These are phyloP conservation scores for Lycodopsis pacificus DNA, from an alignment of 2,797 vertebrate genomes.

Conservation along the genomic window DNA sequence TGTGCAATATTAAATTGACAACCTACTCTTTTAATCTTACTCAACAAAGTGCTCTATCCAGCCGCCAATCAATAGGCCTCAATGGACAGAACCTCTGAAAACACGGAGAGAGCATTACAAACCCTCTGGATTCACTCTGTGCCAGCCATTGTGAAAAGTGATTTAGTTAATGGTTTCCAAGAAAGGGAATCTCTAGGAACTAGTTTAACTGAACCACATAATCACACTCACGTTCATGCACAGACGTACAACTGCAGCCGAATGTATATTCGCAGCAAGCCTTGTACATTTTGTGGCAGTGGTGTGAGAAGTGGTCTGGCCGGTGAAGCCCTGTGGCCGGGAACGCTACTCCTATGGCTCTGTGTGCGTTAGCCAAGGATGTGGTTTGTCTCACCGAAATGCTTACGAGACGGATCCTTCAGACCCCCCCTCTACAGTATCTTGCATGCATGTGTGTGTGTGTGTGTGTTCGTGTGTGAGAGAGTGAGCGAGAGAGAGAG, in stretches of 20 bases:
- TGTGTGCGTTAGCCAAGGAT: slow-evolving; percentile 65
- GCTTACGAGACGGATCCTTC: slow-evolving; percentile 59
- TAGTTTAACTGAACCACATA: slow-evolving; percentile 38
- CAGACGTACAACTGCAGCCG: slow-evolving; percentile 17
- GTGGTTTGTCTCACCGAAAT: slow-evolving; percentile 72
- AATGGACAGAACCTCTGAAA: slow-evolving; percentile 32
- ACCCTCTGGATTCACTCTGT: slow-evolving; percentile 30
- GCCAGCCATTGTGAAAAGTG: slow-evolving; percentile 57
- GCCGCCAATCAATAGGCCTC: slow-evolving; percentile 27
- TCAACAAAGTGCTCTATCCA: slow-evolving; percentile 12
- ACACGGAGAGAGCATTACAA: slow-evolving; percentile 23
- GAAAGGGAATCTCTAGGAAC: slow-evolving; percentile 55
- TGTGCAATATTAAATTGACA: slow-evolving; percentile 2
- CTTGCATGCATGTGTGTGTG: slow-evolving; percentile 5
- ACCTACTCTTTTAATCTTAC: slow-evolving; percentile 4
- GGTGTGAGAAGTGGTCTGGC: slow-evolving; percentile 65
- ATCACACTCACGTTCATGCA: not conserved
- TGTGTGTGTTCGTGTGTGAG: not conserved
- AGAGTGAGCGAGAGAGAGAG: slow-evolving; percentile 22
- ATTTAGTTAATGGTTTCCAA: slow-evolving; percentile 62
- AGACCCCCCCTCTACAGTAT: slow-evolving; percentile 36
- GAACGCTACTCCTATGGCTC: slow-evolving; percentile 44
- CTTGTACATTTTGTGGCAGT: slow-evolving; percentile 40
- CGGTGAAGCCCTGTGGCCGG: slow-evolving; percentile 50
- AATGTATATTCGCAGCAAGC: slow-evolving; percentile 44